phyloP scores from a whole-genome alignment of 2,888 invertebrate genomes.

The Nysson spinosus region DNA sequence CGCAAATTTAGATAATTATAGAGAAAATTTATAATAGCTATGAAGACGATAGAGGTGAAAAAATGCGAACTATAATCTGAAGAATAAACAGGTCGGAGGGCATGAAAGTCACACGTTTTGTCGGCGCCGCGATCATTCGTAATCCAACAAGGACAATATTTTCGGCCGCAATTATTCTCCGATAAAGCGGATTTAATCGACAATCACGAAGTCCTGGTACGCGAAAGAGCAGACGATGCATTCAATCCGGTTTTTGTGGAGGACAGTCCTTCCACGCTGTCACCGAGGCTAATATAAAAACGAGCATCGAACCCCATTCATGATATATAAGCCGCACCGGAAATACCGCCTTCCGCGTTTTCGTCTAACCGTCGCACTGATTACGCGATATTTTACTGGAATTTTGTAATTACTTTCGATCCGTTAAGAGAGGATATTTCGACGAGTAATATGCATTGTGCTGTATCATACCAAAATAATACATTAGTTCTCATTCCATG shows the following conservation, averaged over 20 bases:
- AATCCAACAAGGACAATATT: slow-evolving; percentile 46
- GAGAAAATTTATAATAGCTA: no score
- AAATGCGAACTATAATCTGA: slow-evolving; percentile 17
- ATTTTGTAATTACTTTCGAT: neutral
- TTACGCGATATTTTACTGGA: neutral
- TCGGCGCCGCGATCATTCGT: slow-evolving; percentile 36
- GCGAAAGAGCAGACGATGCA: slow-evolving; percentile 25
- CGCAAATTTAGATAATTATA: no score
- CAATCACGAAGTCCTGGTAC: slow-evolving; percentile 42
- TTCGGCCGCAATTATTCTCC: slow-evolving; percentile 53
- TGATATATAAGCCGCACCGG: slow-evolving; percentile 11
- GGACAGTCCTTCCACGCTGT: neutral
- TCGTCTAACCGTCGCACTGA: neutral
- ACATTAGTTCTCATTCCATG: no score
- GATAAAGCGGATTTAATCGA: slow-evolving; percentile 60
- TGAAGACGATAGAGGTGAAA: no score
- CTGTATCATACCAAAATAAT: no score
- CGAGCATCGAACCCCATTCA: slow-evolving; percentile 48
- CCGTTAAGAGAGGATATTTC: neutral
- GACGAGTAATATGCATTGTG: neutral
- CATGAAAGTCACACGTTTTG: slow-evolving; percentile 30
- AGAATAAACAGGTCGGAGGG: slow-evolving; percentile 40
- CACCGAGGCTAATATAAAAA: slow-evolving; percentile 50
- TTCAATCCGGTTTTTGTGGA: slow-evolving; percentile 43
- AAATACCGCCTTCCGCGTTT: neutral